Percentiles rank a stretch among this genome's conserved stretches.
Conservation (phyloP, 2,797 vertebrate species). For the Notolepis coatsorum region DNA sequence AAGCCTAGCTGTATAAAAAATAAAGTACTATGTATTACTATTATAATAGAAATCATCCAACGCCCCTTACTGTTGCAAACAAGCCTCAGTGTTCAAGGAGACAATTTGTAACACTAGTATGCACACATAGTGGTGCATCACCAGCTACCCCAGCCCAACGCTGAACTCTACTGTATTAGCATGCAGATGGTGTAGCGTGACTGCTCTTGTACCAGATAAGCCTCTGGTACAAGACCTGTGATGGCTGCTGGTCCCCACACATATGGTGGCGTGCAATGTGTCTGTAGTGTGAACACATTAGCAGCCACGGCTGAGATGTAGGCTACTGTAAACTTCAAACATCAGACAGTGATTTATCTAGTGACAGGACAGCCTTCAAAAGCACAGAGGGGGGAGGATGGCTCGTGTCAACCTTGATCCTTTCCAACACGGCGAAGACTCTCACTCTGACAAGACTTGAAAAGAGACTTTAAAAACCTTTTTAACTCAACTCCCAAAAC, state of each 20-base stretch:
- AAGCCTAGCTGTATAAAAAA: no score
- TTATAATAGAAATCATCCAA: no score
- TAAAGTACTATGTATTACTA: no score
- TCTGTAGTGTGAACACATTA: neutral
- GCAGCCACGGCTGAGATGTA: constrained; percentile 10
- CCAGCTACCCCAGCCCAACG: no score
- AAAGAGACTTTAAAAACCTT: neutral
- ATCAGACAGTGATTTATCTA: constrained; percentile 49
- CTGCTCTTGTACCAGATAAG: constrained; percentile 35
- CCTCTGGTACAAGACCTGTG: constrained; percentile 8
- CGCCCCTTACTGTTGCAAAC: no score
- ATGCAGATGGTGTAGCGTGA: constrained; percentile 11
- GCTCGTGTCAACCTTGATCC: neutral
- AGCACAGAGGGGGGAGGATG: neutral
- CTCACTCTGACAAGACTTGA: neutral
- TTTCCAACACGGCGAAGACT: neutral
- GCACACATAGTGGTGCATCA: no score
- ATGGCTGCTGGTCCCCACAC: neutral
- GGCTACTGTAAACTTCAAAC: constrained; percentile 21
- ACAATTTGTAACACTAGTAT: no score
- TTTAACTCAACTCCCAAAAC: no score
- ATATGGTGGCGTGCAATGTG: neutral
- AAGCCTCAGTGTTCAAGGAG: no score
- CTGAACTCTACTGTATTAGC: no score
- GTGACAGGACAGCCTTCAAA: constrained; percentile 1